A percentile compares a stretch with the other conserved stretches of the same genome.
These are phyloP conservation scores for Phania funesta DNA, from an alignment of 2,888 invertebrate species.

Conservation along the genomic window DNA sequence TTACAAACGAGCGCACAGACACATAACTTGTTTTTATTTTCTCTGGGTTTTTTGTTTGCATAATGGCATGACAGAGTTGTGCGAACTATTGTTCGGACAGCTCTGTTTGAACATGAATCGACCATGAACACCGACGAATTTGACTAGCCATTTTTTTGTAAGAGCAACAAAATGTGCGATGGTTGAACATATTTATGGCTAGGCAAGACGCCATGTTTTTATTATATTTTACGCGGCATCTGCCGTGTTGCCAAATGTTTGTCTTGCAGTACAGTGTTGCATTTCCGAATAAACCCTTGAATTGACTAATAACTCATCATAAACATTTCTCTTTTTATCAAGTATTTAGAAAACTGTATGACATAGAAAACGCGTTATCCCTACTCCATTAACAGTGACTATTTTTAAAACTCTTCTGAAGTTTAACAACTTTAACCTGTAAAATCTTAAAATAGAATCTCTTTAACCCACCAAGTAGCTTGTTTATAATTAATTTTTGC, in stretches of 20 bases:
- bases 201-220: too few species aligned
- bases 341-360: slow-evolving; percentile 28
- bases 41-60: too few species aligned
- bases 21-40: too few species aligned
- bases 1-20: too few species aligned
- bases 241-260: neutral
- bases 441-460: slow-evolving; percentile 9
- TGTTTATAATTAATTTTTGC: slow-evolving; percentile 8
- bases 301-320: slow-evolving; percentile 18
- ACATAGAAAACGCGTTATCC: slow-evolving; percentile 35
- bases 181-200: too few species aligned
- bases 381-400: slow-evolving; percentile 32
- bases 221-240: too few species aligned
- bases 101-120: too few species aligned
- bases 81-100: too few species aligned
- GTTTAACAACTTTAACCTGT: slow-evolving; percentile 9
- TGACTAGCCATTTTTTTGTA: too few species aligned
- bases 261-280: neutral
- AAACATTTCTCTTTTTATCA: slow-evolving; percentile 17
- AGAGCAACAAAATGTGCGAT: too few species aligned
- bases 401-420: neutral
- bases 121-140: too few species aligned
- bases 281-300: neutral
- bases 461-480: slow-evolving; percentile 33
- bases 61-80: too few species aligned